Base-by-base conservation (phyloP, 2,888 invertebrate species). In the Oligia fasciuncula region DNA sequence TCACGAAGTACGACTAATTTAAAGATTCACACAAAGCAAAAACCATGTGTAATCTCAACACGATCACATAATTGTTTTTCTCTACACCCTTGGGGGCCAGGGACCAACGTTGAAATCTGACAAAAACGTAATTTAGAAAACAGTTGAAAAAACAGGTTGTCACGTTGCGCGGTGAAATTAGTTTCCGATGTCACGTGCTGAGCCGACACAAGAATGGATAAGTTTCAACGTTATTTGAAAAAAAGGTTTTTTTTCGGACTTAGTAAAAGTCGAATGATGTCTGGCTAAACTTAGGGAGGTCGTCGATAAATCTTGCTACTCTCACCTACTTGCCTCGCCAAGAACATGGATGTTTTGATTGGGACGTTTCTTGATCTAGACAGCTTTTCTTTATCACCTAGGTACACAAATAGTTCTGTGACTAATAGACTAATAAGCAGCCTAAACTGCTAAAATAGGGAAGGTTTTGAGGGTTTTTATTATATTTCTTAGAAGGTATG, bases 151-250 rank as follows among this genome's bases (percentile, higher is more conserved):
- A 81, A 72, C 43, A 1, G n/a, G 23, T 40, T 60, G 81, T 69
- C 81, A 85, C 85, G 86, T 81, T 63, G 67, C 4, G n/a, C 23
- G 43, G 23, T 73, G 29, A 73, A 85, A 81, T 81, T 81, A 73
- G 82, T 81, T 81, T 81, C 29, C 57, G 29, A 17, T 60, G 68
- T 43, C 81, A 81, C 74, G 85, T 51, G 63, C 23, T 43, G 60
- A 54, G 29, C 54, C 3, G 57, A 46, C 60, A 17, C 23, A 57
- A 62, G 29, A 17, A 40, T 11, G 60, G 82, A 63, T 60, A 81
- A 81, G 23, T 63, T 51, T 54, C 62, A 43, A 68, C 3, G 3
- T 51, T 69, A 73, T 54, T 75, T 78, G 5, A 49, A 54, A 67
- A 80, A 70, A 54, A 80, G 11, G 77, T 19, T 35, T 63, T 29